These are phyloP conservation scores for Melopsittacus undulatus DNA, from an alignment of 2,797 vertebrate genomes.

Conservation along the genomic window DNA sequence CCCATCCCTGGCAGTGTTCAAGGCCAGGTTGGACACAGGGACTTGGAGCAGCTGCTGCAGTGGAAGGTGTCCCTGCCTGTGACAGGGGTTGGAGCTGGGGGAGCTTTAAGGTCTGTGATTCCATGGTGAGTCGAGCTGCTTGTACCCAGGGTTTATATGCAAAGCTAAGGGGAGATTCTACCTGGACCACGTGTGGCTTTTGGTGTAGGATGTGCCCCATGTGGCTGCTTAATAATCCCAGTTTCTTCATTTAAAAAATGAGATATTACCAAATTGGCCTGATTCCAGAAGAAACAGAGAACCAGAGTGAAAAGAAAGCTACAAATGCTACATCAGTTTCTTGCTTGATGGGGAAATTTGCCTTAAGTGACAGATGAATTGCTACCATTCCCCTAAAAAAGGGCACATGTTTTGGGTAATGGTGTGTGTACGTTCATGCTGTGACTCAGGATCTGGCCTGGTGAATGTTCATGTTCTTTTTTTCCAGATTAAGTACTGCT, in stretches of 20 bases:
- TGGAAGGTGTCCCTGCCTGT: too few relatives aligned
- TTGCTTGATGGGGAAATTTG: background rate
- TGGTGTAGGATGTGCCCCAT: rapidly evolving
- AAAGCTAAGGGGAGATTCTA: background rate
- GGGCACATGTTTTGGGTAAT: background rate
- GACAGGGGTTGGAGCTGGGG: background rate
- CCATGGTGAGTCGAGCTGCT: rapidly evolving
- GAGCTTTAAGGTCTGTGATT: background rate
- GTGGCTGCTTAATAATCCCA: background rate
- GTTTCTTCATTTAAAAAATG: background rate
- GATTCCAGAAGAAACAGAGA: background rate
- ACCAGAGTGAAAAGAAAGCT: background rate
- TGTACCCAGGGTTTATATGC: rapidly evolving
- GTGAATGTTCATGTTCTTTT: background rate
- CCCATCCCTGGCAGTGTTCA: too few relatives aligned
- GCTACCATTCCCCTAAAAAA: background rate
- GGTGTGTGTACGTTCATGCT: background rate
- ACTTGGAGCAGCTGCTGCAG: too few relatives aligned
- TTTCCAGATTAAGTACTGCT: background rate
- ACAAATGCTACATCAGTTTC: background rate
- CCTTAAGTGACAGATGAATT: background rate
- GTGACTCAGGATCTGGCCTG: background rate
- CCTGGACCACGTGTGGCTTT: rapidly evolving
- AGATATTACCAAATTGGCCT: rapidly evolving
- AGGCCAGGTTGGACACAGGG: too few relatives aligned